Conservation (phyloP, 2,797 vertebrate species). For the Sebastes taczanowskii region DNA sequence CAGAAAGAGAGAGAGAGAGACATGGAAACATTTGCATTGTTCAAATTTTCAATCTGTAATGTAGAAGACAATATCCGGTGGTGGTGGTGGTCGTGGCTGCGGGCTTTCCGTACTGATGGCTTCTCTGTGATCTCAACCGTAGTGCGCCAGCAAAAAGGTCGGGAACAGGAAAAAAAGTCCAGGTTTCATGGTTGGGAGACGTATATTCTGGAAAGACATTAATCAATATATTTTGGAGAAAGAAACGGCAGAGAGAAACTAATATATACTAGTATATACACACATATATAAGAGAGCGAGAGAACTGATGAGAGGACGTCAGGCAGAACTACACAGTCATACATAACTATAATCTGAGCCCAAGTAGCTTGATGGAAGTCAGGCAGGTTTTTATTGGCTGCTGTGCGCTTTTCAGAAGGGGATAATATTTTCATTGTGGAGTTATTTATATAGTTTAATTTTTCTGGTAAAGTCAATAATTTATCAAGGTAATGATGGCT, state of each 20-base stretch:
- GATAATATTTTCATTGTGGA: conserved; percentile 81
- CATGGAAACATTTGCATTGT: conserved; percentile 37
- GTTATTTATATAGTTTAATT: conserved; percentile 82
- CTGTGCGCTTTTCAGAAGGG: conserved; percentile 69
- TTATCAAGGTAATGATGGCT: conserved; percentile 82
- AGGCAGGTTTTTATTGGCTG: conserved; percentile 82
- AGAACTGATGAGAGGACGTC: conserved; percentile 54
- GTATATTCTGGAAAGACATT: conserved; percentile 17
- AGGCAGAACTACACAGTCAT: conserved; percentile 59
- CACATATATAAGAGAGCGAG: conserved; percentile 7
- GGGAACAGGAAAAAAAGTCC: conserved; percentile 23
- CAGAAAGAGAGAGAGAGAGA: conserved; percentile 3
- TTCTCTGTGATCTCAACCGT: conserved; percentile 40
- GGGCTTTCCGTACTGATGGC: neutral
- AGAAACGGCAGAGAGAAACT: conserved; percentile 36
- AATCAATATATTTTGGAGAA: conserved; percentile 35
- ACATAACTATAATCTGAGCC: conserved; percentile 57
- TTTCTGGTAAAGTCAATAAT: conserved; percentile 82
- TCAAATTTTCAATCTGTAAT: conserved; percentile 25
- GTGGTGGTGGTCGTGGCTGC: conserved; percentile 5
- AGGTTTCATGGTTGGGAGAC: conserved; percentile 41
- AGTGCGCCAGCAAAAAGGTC: neutral
- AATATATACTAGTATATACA: conserved; percentile 36
- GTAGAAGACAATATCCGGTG: conserved; percentile 15
- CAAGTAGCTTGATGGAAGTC: conserved; percentile 82